A percentile compares a stretch with the other conserved stretches of the same genome.
Conservation (phyloP, 2,888 invertebrate genomes). For the Lissocephala sabroskyi region DNA sequence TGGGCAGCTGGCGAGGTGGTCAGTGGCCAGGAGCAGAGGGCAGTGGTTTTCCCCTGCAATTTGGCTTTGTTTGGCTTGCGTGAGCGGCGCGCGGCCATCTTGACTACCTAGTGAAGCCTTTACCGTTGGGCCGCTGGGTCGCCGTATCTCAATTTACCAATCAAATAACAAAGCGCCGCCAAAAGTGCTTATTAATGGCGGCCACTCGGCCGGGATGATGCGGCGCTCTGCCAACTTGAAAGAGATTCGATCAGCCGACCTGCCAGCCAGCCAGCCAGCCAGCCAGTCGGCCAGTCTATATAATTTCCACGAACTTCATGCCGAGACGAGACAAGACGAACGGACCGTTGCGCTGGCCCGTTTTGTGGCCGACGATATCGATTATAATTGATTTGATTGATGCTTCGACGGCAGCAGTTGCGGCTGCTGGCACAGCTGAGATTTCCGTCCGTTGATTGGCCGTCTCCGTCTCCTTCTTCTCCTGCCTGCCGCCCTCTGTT, state of each 20-base stretch:
- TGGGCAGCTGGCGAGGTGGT: conserved; percentile 24
- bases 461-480: conserved; percentile 6
- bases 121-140: too few species aligned
- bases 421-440: background rate
- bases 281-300: conserved; percentile 23
- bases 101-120: too few species aligned
- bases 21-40: background rate
- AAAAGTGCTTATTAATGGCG: conserved; percentile 67
- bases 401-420: conserved; percentile 46
- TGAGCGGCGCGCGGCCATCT: background rate
- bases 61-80: conserved; percentile 15
- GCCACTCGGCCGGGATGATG: conserved; percentile 31
- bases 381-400: conserved; percentile 72
- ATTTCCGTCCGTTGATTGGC: conserved; percentile 46
- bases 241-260: conserved; percentile 3
- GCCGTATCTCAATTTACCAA: conserved; percentile 67
- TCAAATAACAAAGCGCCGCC: conserved; percentile 65
- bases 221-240: background rate
- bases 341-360: conserved; percentile 16
- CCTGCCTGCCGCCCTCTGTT: conserved; percentile 8
- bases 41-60: conserved; percentile 35
- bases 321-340: too few species aligned
- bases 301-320: conserved; percentile 58
- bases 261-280: too few species aligned
- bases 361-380: conserved; percentile 34